phyloP scores from a whole-genome alignment of 2,888 invertebrate species.

The Linnaemya vulpina region DNA sequence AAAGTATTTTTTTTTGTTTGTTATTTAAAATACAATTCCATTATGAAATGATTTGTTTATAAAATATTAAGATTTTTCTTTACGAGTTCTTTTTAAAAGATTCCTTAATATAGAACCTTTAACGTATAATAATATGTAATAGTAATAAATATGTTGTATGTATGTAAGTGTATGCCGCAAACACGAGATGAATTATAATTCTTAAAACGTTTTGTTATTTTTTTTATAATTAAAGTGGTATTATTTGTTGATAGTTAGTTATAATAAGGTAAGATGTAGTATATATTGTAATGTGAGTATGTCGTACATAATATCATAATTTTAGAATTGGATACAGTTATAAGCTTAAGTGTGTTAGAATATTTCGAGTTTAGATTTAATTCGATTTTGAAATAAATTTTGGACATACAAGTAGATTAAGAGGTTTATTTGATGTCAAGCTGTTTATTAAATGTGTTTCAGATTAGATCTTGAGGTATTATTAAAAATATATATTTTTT shows the following conservation, averaged over 20 bases:
- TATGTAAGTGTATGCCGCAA: slow-evolving; percentile 43
- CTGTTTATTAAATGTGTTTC: background rate
- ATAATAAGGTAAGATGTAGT: slow-evolving; percentile 48
- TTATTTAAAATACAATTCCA: slow-evolving; percentile 70
- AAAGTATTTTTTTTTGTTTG: slow-evolving; percentile 30
- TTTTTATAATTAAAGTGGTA: slow-evolving; percentile 42
- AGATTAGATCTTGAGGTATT: slow-evolving; percentile 57
- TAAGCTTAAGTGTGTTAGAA: slow-evolving; percentile 48
- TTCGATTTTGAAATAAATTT: slow-evolving; percentile 39
- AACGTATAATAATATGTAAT: slow-evolving; percentile 38
- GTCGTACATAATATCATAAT: slow-evolving; percentile 59
- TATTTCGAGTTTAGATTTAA: slow-evolving; percentile 24
- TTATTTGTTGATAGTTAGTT: slow-evolving; percentile 47
- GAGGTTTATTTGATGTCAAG: slow-evolving; percentile 42
- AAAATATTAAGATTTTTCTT: slow-evolving; percentile 50
- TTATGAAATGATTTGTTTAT: slow-evolving; percentile 51
- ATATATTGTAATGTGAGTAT: background rate
- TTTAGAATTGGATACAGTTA: slow-evolving; percentile 59
- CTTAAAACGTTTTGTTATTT: slow-evolving; percentile 25
- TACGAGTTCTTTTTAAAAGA: slow-evolving; percentile 21
- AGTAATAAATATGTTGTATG: slow-evolving; percentile 25
- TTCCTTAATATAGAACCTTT: slow-evolving; percentile 39
- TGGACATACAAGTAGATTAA: slow-evolving; percentile 33
- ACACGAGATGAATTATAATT: slow-evolving; percentile 55
- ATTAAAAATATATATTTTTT: slow-evolving; percentile 20